Conservation (phyloP, 2,113 vertebrate genomes). For the Poicephalus gulielmi region DNA sequence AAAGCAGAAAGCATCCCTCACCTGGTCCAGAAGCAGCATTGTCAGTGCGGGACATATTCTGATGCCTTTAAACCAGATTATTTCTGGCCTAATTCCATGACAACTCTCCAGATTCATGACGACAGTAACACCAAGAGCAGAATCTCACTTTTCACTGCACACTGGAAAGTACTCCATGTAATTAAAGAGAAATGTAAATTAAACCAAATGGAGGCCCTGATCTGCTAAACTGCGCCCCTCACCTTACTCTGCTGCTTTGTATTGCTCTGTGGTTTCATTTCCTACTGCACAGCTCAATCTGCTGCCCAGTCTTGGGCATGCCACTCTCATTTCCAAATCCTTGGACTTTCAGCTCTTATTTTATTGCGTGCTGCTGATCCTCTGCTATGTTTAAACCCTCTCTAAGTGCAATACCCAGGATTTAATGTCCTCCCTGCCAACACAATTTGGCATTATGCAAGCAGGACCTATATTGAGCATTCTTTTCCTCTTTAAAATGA, state of each 20-base stretch:
- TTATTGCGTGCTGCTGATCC: not conserved
- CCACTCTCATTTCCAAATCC: slow-evolving; percentile 14
- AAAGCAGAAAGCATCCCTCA: not conserved
- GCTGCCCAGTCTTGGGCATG: not conserved
- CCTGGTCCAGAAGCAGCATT: not conserved
- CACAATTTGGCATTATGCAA: not conserved
- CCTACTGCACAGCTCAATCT: not conserved
- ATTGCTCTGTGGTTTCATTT: not conserved
- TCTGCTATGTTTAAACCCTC: not conserved
- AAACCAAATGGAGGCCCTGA: not conserved
- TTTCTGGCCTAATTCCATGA: not conserved
- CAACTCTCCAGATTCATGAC: not conserved
- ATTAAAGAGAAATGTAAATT: not conserved
- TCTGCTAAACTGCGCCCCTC: not conserved
- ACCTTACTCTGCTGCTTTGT: not conserved
- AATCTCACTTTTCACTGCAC: not conserved
- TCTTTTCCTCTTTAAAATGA: not conserved
- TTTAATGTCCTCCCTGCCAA: not conserved
- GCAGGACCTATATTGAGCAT: not conserved
- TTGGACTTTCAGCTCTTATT: not conserved
- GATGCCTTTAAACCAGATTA: not conserved
- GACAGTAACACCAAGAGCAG: not conserved
- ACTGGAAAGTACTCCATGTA: not conserved
- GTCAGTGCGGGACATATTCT: not conserved
- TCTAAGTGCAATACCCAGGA: not conserved